A percentile compares a stretch with the other conserved stretches of the same genome.
Conservation (phyloP, 2,797 vertebrate genomes). For the Macropus fuliginosus region DNA sequence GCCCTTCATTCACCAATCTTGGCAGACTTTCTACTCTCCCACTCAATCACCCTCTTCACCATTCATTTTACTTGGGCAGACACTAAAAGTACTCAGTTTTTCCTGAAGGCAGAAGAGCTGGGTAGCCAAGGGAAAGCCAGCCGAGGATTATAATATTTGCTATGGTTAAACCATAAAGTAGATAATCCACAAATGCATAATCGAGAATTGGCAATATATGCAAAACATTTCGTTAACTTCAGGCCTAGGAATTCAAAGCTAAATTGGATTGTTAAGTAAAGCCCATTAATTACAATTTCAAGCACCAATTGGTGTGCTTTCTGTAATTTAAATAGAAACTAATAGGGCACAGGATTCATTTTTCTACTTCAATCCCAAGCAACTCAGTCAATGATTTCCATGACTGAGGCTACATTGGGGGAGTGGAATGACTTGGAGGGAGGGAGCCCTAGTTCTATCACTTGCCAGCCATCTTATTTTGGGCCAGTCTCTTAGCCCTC, state of each 20-base stretch:
- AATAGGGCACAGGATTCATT: constrained; percentile 62
- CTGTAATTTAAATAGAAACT: constrained; percentile 70
- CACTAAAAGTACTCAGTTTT: background rate
- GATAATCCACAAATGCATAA: background rate
- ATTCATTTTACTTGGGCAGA: background rate
- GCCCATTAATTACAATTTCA: constrained; percentile 81
- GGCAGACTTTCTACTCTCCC: background rate
- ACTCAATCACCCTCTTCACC: constrained; percentile 27
- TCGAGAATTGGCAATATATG: background rate
- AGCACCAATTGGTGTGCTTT: constrained; percentile 77
- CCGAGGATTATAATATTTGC: background rate
- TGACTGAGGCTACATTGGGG: background rate
- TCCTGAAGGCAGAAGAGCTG: background rate
- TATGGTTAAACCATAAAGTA: background rate
- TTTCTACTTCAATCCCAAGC: constrained; percentile 67
- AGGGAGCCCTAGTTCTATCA: background rate
- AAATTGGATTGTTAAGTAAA: constrained; percentile 68
- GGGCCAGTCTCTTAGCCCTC: background rate
- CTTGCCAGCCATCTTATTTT: background rate
- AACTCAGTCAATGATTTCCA: constrained; percentile 46
- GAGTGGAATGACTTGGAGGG: background rate
- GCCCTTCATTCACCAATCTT: background rate
- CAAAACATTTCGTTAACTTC: constrained; percentile 55
- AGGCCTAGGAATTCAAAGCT: constrained; percentile 72
- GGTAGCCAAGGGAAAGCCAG: background rate